Percentiles rank a stretch among this genome's conserved stretches.
Conservation (phyloP, 2,113 vertebrate species). For the Equus quagga region DNA sequence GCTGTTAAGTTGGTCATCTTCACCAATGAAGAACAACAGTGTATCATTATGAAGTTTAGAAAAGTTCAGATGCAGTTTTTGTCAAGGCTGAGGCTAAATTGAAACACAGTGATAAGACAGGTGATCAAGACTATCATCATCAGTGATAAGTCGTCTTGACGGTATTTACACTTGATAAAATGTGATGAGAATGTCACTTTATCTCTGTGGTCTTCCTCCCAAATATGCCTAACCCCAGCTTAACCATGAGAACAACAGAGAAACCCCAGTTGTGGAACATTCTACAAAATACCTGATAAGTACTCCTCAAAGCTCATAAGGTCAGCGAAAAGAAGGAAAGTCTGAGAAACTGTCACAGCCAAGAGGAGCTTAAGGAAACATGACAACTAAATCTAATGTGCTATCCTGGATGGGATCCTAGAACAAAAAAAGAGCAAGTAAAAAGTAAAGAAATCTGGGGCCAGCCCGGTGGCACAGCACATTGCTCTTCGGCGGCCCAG, state of each 20-base stretch:
- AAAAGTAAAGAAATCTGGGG: background rate
- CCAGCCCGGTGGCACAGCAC: no score
- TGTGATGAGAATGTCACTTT: background rate
- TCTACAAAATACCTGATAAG: background rate
- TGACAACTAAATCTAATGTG: background rate
- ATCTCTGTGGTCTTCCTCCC: background rate
- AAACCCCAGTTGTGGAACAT: background rate
- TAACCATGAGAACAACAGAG: background rate
- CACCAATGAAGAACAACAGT: background rate
- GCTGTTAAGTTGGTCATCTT: conserved; percentile 34
- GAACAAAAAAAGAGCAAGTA: background rate
- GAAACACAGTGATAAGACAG: background rate
- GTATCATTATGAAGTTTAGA: conserved; percentile 4
- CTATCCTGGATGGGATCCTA: background rate
- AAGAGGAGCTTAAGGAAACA: background rate
- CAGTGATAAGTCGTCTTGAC: background rate
- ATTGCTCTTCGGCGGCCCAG: no score
- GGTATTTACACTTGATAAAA: background rate
- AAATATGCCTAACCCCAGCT: background rate
- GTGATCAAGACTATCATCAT: background rate
- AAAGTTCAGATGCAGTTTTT: conserved; percentile 23
- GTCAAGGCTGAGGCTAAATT: conserved; percentile 3
- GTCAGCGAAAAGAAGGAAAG: background rate
- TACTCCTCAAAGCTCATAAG: background rate
- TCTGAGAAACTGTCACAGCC: conserved; percentile 12